Evolutionary conservation across 2,888 invertebrate genomes (phyloP).

Genomic region (Agrotis segetum): DNA sequence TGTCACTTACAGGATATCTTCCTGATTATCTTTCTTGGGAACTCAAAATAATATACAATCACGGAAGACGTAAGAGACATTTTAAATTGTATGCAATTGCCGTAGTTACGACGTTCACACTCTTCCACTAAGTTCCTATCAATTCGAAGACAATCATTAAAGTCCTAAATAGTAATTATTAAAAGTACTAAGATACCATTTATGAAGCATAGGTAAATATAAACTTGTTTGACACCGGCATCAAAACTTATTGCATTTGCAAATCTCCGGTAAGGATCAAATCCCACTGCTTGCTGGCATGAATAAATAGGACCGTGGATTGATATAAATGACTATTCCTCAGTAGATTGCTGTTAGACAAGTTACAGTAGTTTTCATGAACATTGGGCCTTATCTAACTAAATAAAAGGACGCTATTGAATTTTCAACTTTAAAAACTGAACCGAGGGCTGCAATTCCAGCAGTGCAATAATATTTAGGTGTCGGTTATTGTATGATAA

Average conservation of each 20-base stretch:
- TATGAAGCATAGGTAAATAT: not conserved
- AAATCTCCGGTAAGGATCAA: constrained; percentile 24
- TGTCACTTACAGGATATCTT: too few relatives aligned
- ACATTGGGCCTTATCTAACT: not conserved
- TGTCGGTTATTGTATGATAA: not conserved
- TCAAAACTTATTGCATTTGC: constrained; percentile 17
- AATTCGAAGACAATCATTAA: not conserved
- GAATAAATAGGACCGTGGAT: constrained; percentile 17
- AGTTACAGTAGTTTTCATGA: not conserved
- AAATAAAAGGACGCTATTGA: not conserved
- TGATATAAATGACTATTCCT: constrained; percentile 22
- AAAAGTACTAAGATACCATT: too few relatives aligned
- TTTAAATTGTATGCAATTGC: too few relatives aligned
- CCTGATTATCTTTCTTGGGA: too few relatives aligned
- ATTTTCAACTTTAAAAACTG: not conserved
- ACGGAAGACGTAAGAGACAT: too few relatives aligned
- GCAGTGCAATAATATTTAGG: not conserved
- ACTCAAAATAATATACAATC: too few relatives aligned
- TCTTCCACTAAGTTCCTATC: too few relatives aligned
- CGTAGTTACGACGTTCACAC: too few relatives aligned
- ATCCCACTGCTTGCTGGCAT: constrained; percentile 3
- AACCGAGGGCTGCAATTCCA: not conserved
- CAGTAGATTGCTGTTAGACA: constrained; percentile 21
- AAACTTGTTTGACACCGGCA: not conserved
- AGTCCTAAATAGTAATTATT: not conserved